Base-by-base conservation (phyloP, 2,797 vertebrate species). In the Chelidonichthys spinosus region DNA sequence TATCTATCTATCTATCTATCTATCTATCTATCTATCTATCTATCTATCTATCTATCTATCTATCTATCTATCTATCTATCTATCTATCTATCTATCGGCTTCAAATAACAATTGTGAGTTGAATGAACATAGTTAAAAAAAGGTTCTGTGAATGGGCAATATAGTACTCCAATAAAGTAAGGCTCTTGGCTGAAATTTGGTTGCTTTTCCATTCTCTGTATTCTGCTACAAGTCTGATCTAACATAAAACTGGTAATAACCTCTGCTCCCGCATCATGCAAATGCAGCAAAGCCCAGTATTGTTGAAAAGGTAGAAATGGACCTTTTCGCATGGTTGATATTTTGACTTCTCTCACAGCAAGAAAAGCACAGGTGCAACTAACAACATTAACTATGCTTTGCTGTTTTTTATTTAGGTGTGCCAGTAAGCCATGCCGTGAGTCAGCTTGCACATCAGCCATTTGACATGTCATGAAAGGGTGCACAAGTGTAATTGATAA, bases 401-500 rank as follows among this genome's bases (percentile, higher is more conserved):
- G 25, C 17, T 40, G 7, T 32, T 32, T 36, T 58, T 39, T 6
- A 13, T 43, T 32, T 17, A 63, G 7, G 43, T 67, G 13, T 71
- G 17, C 37, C 32, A 65, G 52, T 44, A 40, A 66, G 55, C 47
- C 9, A 7, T 32, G 14, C 32, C 17, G 58, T 37, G 70, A 78
- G 36, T 78, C 73, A 55, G 33, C n/a, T 17, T 40, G 55, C 36
- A 58, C 36, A 58, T 17, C 47, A 49, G 47, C 47, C 47, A 49
- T 49, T 18, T 49, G 17, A 49, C 47, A 49, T 49, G 4, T 9
- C 17, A 49, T 18, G 18, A 17, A 17, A 49, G 47, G 7, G 15
- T n/a, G n/a, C 46, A 6, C 44, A 46, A 46, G 10, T 46, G 44
- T 46, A 17, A 46, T 46, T 46, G 44, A 5, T 13, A 15, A 46